Conservation (phyloP, 2,113 vertebrate genomes). For the Pteronura brasiliensis region DNA sequence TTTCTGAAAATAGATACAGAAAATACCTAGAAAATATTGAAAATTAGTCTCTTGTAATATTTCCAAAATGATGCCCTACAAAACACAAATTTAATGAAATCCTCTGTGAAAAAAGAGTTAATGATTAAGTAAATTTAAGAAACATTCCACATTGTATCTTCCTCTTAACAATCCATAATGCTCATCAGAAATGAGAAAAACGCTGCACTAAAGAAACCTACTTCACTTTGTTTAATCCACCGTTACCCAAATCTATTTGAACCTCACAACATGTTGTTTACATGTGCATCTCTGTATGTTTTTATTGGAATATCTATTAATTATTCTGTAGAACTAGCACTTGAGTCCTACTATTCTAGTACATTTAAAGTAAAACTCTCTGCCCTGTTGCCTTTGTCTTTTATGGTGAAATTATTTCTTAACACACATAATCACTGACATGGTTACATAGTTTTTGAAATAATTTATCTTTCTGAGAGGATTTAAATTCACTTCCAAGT, state of each 20-base stretch:
- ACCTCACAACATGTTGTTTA: not conserved
- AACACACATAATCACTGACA: not conserved
- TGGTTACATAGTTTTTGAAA: constrained; percentile 25
- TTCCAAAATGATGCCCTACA: not conserved
- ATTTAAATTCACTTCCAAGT: not conserved
- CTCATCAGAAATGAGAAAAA: not conserved
- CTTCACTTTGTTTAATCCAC: not conserved
- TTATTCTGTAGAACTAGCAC: not conserved
- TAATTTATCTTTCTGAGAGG: not conserved
- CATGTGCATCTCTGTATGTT: not conserved
- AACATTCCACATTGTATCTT: not conserved
- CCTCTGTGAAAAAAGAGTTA: not conserved
- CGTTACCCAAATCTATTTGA: not conserved
- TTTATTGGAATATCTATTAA: not conserved
- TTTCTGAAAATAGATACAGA: constrained; percentile 13
- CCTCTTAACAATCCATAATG: not conserved
- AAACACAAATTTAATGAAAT: not conserved
- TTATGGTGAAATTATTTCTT: constrained; percentile 34
- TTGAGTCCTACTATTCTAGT: not conserved
- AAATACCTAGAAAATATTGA: not conserved
- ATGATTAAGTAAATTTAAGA: not conserved
- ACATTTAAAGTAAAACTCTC: not conserved
- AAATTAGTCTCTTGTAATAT: not conserved
- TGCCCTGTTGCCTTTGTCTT: constrained; percentile 7
- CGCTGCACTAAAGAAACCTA: not conserved